Evolutionary conservation across 2,797 vertebrate species (phyloP).

Genomic region (Danio albolineatus): DNA sequence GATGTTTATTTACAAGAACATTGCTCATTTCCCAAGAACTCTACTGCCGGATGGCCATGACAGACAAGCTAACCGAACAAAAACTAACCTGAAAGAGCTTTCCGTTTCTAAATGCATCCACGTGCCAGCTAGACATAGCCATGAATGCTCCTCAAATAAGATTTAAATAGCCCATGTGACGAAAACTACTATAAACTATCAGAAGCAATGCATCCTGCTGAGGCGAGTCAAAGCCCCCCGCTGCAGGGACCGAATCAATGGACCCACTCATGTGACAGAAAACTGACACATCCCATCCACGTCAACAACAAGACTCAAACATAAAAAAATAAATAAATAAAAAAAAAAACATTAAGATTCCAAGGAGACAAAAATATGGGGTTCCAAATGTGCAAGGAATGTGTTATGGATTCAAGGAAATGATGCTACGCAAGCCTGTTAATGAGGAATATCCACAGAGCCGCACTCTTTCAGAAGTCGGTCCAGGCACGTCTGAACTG

Average conservation of each 20-base stretch:
- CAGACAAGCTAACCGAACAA: slow-evolving; percentile 38
- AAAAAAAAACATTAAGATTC: neutral
- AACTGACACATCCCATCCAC: slow-evolving; percentile 7
- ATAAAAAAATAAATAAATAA: neutral
- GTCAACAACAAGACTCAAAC: neutral
- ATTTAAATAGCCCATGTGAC: slow-evolving; percentile 37
- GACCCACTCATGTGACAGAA: slow-evolving; percentile 41
- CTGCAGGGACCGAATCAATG: slow-evolving; percentile 32
- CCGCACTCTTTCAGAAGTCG: slow-evolving; percentile 41
- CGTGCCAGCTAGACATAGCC: slow-evolving; percentile 3
- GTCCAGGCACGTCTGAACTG: slow-evolving; percentile 40
- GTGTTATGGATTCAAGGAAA: slow-evolving; percentile 10
- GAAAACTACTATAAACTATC: slow-evolving; percentile 46
- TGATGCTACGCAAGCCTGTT: slow-evolving; percentile 18
- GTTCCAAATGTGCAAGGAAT: neutral
- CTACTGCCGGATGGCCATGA: slow-evolving; percentile 30
- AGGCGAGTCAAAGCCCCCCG: slow-evolving; percentile 11
- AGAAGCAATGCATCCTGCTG: slow-evolving; percentile 34
- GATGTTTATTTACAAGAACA: slow-evolving; percentile 34
- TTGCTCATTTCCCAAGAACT: slow-evolving; percentile 31
- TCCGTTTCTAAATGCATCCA: slow-evolving; percentile 38
- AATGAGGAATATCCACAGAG: slow-evolving; percentile 4
- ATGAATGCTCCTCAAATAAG: slow-evolving; percentile 35
- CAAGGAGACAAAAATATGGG: neutral
- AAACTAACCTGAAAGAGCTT: slow-evolving; percentile 41